Evolutionary conservation across 30 jellyfish, hydroid and myxozoan species (phyloP).

Genomic region (Rhopilema esculentum): DNA sequence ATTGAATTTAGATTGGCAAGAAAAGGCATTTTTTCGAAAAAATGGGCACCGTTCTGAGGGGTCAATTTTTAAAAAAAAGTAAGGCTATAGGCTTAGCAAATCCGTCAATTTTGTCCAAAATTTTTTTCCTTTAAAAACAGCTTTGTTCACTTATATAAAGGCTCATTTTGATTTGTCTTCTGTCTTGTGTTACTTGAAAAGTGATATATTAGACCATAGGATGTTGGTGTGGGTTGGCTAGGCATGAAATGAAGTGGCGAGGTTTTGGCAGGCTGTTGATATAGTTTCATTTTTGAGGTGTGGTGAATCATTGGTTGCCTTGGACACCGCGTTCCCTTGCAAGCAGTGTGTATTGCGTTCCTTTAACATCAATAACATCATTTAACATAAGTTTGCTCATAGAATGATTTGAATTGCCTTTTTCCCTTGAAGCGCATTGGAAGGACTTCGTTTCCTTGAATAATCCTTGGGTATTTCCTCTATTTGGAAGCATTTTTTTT

Average conservation of each 20-base stretch:
- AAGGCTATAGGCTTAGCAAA: too few relatives aligned
- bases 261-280: conserved; percentile 16
- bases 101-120: too few relatives aligned
- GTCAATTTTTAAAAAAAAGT: too few relatives aligned
- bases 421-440: background rate
- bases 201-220: background rate
- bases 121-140: too few relatives aligned
- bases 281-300: conserved; percentile 17
- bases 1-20: too few relatives aligned
- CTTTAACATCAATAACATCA: conserved; percentile 14
- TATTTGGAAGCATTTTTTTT: background rate
- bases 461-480: conserved; percentile 8
- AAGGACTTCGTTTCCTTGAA: conserved; percentile 37
- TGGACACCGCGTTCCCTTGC: conserved; percentile 22
- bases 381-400: conserved; percentile 4
- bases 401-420: conserved; percentile 13
- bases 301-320: conserved; percentile 9
- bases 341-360: conserved; percentile 7
- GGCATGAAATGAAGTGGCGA: conserved; percentile 1
- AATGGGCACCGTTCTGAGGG: too few relatives aligned
- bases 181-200: too few relatives aligned
- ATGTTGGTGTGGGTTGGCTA: background rate
- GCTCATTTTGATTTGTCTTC: too few relatives aligned
- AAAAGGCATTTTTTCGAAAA: too few relatives aligned
- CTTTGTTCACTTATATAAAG: too few relatives aligned